phyloP scores from a whole-genome alignment of 2,888 invertebrate species.

The Parnassius mnemosyne region DNA sequence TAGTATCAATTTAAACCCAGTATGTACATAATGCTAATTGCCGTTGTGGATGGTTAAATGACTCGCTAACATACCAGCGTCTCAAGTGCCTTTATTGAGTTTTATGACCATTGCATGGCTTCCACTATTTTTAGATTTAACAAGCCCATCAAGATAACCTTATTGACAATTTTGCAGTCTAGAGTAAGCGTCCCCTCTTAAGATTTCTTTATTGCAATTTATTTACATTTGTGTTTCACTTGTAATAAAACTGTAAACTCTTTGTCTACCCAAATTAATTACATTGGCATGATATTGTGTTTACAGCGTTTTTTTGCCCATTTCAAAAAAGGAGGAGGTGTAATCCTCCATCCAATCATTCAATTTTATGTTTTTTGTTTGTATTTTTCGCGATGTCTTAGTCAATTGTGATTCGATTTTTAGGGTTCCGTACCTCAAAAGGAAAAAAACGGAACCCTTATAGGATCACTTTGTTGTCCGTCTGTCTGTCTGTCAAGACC shows the following conservation, averaged over 20 bases:
- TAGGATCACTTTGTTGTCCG: too few relatives aligned
- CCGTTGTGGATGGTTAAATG: constrained; percentile 8
- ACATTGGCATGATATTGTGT: too few relatives aligned
- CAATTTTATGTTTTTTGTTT: too few relatives aligned
- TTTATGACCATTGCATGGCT: constrained; percentile 21
- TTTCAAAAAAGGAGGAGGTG: too few relatives aligned
- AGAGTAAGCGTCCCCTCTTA: background rate
- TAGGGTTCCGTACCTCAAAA: too few relatives aligned
- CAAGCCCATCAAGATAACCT: constrained; percentile 12
- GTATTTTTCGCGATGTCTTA: too few relatives aligned
- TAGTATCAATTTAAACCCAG: constrained; percentile 1
- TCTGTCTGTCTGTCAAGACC: too few relatives aligned
- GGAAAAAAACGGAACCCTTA: too few relatives aligned
- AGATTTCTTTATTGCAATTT: constrained; percentile 11
- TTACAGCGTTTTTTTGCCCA: too few relatives aligned
- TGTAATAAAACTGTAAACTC: background rate
- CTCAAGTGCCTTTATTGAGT: constrained; percentile 24
- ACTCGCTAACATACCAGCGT: constrained; percentile 18
- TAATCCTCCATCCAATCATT: too few relatives aligned
- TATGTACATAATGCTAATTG: constrained; percentile 5
- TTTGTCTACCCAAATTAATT: background rate
- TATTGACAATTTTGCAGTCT: constrained; percentile 16
- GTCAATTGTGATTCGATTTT: too few relatives aligned
- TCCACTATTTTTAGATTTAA: constrained; percentile 21
- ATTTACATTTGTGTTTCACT: constrained; percentile 1